These are phyloP conservation scores for Albula glossodonta DNA, from an alignment of 2,113 vertebrate species.

Conservation along the genomic window DNA sequence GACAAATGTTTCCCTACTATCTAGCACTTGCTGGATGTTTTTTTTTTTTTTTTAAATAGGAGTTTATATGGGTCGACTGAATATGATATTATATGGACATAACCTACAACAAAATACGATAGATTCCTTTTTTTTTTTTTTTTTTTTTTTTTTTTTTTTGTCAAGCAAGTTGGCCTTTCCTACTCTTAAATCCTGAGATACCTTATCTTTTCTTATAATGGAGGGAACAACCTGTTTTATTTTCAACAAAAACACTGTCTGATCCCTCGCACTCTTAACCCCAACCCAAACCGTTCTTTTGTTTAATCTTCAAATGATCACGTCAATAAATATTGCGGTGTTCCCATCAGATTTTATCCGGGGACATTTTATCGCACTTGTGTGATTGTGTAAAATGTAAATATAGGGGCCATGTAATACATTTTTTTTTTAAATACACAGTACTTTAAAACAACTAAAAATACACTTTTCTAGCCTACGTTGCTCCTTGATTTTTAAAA, in stretches of 20 bases:
- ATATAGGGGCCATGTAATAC: not conserved
- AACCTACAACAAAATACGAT: not conserved
- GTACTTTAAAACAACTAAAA: not conserved
- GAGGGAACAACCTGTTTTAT: not conserved
- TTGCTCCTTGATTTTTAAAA: not conserved
- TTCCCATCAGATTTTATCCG: not conserved
- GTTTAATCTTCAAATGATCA: not conserved
- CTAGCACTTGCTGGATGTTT: no score
- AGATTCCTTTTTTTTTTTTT: not conserved
- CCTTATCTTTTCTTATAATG: not conserved
- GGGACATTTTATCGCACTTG: not conserved
- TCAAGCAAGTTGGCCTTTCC: no score
- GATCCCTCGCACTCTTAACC: not conserved
- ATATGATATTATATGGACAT: not conserved
- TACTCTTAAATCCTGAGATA: not conserved
- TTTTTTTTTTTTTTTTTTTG: no score
- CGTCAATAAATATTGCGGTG: not conserved
- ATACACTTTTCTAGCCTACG: not conserved
- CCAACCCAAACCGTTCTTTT: not conserved
- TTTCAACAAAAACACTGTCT: not conserved
- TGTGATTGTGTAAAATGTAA: not conserved
- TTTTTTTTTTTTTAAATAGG: no score
- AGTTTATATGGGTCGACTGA: no score
- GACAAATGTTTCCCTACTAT: no score
- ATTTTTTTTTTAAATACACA: not conserved